phyloP scores from a whole-genome alignment of 1,140 invertebrate species.

The Trichonephila inaurata region DNA sequence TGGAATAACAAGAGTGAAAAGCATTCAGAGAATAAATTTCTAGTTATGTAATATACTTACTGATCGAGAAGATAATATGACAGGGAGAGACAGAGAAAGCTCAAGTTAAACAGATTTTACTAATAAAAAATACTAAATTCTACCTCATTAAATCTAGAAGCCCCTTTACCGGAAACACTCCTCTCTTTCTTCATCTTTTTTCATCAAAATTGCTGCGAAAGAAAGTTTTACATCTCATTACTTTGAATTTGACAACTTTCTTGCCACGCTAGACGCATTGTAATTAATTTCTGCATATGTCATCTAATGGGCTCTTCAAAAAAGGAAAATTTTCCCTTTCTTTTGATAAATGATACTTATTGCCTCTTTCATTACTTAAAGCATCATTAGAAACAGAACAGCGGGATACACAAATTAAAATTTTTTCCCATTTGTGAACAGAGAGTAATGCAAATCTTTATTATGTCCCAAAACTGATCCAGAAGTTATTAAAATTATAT shows the following conservation, averaged over 20 bases:
- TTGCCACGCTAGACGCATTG: background rate
- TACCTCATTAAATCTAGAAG: background rate
- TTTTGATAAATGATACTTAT: conserved; percentile 59
- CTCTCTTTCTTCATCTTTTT: background rate
- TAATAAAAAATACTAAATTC: background rate
- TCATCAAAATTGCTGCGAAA: background rate
- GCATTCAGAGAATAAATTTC: background rate
- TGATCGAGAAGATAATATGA: background rate
- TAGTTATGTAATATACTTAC: background rate
- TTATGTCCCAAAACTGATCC: background rate
- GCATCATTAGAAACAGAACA: conserved; percentile 28
- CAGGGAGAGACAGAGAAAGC: background rate
- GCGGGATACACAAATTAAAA: background rate
- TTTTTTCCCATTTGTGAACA: background rate
- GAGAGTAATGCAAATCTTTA: conserved; percentile 25
- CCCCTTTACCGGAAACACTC: background rate
- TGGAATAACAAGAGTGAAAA: background rate
- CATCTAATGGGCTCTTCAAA: conserved; percentile 19
- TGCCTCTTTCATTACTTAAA: conserved; percentile 47
- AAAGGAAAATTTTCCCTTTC: conserved; percentile 8
- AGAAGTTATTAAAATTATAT: conserved; percentile 17
- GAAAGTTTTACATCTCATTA: conserved; percentile 33
- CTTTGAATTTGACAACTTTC: conserved; percentile 6
- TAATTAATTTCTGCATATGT: conserved; percentile 41
- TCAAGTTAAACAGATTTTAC: background rate